Evolutionary conservation across 1,140 invertebrate species (phyloP), one percentile per base, ranked within the genome.

Genomic region (Drosophila hydei): DNA sequence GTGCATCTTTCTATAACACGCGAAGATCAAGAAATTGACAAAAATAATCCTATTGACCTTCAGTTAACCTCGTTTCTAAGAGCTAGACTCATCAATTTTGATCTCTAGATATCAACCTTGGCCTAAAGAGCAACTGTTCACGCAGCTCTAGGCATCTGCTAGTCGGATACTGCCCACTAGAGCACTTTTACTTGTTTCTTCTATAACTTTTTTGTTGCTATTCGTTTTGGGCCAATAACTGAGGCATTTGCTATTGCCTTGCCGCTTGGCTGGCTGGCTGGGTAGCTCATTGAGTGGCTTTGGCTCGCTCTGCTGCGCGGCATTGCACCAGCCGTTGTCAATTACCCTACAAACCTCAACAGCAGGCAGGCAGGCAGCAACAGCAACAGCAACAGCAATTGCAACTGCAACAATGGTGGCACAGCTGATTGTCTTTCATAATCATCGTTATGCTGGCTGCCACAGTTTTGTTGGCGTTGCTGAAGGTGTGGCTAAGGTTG

Each of bases 401-500:
- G 45, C 47, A 52, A 61, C 50, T 56, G 64, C 60, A 48, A 50
- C 72, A 76, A 76, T 65, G 63, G 51, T 63, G 43, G 25, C 65
- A 68, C 81, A 87, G 83, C 83, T 81, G 81, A 87, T 85, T 85
- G 83, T 87, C 83, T 88, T 87, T 88, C 81, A 87, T 88, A 87
- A 87, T 88, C 71, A 68, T 69, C 30, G 77, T 70, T 61, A 67
- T 77, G 63, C 43, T 38, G 43, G 62, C 59, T 62, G 56, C 58
- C 18, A 47, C 38, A 21, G 19, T 47, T 47, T 14, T 21, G 45
- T 25, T 45, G 30, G 16, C 11, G 23, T 48, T 23, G 30, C 30
- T 6, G 60, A 33, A 63, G 70, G 62, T 73, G 74, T 76, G 70
- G 56, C 58, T 52, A 52, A 43, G 50, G 58, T 48, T 69, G 36